These are phyloP conservation scores for Heliocidaris tuberculata DNA, from an alignment of 35 echinoderm and acorn worm species.

Conservation along the genomic window DNA sequence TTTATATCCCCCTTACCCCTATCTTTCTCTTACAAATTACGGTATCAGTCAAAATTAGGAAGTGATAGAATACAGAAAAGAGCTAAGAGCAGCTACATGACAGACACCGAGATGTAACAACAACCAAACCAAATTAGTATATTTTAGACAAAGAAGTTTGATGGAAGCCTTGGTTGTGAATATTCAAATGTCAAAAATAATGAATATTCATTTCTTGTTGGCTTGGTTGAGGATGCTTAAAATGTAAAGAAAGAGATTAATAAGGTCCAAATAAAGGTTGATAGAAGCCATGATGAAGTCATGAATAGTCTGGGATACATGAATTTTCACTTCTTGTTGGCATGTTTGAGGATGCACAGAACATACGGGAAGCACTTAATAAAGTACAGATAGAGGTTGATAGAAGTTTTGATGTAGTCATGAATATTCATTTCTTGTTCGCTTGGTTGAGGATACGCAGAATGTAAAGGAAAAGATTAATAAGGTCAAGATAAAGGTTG, in stretches of 20 bases:
- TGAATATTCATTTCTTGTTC: slow-evolving; percentile 75
- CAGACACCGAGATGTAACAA: too few relatives aligned
- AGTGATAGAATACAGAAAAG: neutral
- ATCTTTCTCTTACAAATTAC: neutral
- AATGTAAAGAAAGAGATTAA: neutral
- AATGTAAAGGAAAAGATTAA: slow-evolving; percentile 97
- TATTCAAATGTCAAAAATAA: too few relatives aligned
- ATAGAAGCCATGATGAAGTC: too few relatives aligned
- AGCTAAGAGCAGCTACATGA: too few relatives aligned
- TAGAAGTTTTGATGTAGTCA: too few relatives aligned
- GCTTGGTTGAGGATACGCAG: slow-evolving; percentile 83
- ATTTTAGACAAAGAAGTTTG: neutral
- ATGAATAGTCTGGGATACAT: too few relatives aligned
- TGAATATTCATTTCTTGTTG: neutral
- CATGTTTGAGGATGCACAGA: neutral
- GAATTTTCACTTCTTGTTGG: slow-evolving; percentile 53
- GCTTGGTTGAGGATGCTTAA: neutral
- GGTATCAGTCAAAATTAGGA: neutral
- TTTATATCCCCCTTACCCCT: too few relatives aligned
- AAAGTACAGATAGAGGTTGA: neutral
- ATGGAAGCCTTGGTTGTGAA: too few relatives aligned
- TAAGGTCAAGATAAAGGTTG: slow-evolving; percentile 93
- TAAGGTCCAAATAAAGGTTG: neutral
- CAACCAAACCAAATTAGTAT: neutral
- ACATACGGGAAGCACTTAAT: neutral